A percentile compares a stretch with the other conserved stretches of the same genome.
These are phyloP conservation scores for Augochlora pura DNA, from an alignment of 1,140 invertebrate species.

Conservation along the genomic window DNA sequence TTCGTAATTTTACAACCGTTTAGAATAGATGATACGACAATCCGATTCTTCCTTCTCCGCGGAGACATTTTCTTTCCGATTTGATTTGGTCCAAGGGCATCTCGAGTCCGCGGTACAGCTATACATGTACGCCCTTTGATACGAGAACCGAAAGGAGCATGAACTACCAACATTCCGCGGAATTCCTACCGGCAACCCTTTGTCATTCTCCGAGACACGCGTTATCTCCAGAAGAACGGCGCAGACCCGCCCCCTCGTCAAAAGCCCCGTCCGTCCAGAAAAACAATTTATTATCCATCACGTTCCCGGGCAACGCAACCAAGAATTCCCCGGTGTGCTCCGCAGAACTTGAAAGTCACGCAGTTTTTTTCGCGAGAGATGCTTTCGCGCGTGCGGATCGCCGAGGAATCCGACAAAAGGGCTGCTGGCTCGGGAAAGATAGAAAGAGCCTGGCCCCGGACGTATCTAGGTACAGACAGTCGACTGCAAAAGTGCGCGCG, in stretches of 20 bases:
- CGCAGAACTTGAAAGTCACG: conserved; percentile 16
- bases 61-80: no score
- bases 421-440: background rate
- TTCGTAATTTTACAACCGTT: no score
- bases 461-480: no score
- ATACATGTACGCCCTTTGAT: no score
- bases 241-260: background rate
- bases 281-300: conserved; percentile 13
- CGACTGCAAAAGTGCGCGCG: no score
- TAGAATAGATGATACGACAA: no score
- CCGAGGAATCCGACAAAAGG: conserved; percentile 17
- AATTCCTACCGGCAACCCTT: no score
- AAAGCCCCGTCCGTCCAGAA: background rate
- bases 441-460: background rate
- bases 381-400: background rate
- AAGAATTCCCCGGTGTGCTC: background rate
- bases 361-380: conserved; percentile 8
- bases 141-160: no score
- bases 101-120: no score
- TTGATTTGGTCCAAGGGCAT: no score
- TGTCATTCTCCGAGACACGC: background rate
- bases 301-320: background rate
- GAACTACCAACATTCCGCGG: no score
- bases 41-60: no score
- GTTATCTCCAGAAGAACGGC: background rate